These are phyloP conservation scores for Mobula hypostoma DNA, from an alignment of 2,113 vertebrate genomes.

Conservation along the genomic window DNA sequence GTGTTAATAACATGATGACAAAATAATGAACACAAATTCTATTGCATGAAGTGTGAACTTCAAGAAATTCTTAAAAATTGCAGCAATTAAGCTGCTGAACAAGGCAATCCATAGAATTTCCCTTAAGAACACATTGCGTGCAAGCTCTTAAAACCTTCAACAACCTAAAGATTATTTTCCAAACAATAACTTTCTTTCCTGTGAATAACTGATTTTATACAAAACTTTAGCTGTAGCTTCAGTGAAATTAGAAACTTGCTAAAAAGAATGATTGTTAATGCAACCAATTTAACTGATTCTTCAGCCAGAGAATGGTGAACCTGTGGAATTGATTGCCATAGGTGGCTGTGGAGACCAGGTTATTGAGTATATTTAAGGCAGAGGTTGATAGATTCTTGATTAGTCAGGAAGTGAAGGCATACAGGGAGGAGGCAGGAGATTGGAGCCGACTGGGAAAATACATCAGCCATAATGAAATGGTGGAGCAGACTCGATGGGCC, in stretches of 20 bases:
- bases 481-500: no score
- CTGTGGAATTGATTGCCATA: no score
- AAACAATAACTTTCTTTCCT: neutral
- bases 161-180: neutral
- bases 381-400: no score
- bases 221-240: neutral
- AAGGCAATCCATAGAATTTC: neutral
- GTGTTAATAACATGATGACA: conserved; percentile 2
- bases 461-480: no score
- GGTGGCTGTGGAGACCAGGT: no score
- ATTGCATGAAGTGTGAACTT: neutral
- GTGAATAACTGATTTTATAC: neutral
- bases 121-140: neutral
- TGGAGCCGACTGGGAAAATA: no score
- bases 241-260: neutral
- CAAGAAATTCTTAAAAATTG: neutral
- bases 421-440: no score
- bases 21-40: conserved; percentile 8
- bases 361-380: no score
- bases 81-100: neutral
- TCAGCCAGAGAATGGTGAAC: no score
- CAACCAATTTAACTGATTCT: neutral
- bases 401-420: no score
- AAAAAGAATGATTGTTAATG: neutral
- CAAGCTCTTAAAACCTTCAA: neutral